These are phyloP conservation scores for Parnassius orleans DNA, from an alignment of 2,888 invertebrate species.

Conservation along the genomic window DNA sequence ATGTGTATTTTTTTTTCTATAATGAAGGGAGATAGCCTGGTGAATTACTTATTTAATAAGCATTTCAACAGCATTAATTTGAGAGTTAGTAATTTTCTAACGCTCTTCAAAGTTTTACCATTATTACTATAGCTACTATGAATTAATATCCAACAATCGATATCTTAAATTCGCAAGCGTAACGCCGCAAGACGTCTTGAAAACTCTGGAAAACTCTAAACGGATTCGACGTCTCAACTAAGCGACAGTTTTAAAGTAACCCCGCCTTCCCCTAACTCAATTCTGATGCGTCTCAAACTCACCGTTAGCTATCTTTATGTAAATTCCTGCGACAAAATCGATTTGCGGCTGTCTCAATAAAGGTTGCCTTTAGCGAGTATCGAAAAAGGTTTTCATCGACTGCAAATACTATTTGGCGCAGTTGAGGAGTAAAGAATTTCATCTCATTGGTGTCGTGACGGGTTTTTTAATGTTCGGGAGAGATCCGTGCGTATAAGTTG, in stretches of 20 bases:
- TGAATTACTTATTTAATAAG: no score
- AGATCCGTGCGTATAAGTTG: slow-evolving; percentile 56
- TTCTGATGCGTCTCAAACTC: slow-evolving; percentile 69
- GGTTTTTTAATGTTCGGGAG: slow-evolving; percentile 55
- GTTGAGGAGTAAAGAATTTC: slow-evolving; percentile 45
- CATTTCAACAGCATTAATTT: no score
- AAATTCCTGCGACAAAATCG: slow-evolving; percentile 61
- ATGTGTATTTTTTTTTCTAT: no score
- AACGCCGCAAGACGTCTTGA: slow-evolving; percentile 29
- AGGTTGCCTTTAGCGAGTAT: slow-evolving; percentile 29
- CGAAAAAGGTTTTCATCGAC: slow-evolving; percentile 30
- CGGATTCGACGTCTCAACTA: slow-evolving; percentile 76
- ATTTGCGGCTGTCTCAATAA: slow-evolving; percentile 37
- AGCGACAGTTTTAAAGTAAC: slow-evolving; percentile 79
- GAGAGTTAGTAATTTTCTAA: no score
- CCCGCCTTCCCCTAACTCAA: slow-evolving; percentile 71
- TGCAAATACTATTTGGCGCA: slow-evolving; percentile 39
- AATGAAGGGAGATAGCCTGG: no score
- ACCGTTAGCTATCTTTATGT: slow-evolving; percentile 71
- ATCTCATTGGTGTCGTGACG: slow-evolving; percentile 62
- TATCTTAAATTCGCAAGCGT: slow-evolving; percentile 7
- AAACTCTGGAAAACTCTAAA: slow-evolving; percentile 67
- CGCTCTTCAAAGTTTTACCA: no score
- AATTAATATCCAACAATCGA: slow-evolving; percentile 17
- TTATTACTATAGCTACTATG: background rate